Evolutionary conservation across 2,888 invertebrate species (phyloP), one percentile per base, ranked within the genome.

Genomic region (Syrista parreyssii): DNA sequence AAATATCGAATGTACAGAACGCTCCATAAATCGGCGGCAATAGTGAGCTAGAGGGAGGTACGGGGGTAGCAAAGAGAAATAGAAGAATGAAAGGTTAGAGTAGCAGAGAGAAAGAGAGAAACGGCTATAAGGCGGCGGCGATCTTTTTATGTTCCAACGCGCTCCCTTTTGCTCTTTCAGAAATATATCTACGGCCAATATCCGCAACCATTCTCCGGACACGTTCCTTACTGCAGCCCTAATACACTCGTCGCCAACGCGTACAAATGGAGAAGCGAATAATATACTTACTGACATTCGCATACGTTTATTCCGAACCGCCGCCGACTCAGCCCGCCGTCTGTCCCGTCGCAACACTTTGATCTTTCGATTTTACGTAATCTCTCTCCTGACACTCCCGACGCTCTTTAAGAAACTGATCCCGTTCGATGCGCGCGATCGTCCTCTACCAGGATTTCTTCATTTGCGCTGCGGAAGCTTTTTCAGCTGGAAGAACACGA

Each of bases 1-100:
- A 91, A 91, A 89, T 91, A 91, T 90, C 89, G 90, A 89, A 89
- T 89, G 90, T 89, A 89, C 89, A 88, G 88, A 89, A 90, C 88
- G 89, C 87, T 85, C 89, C 90, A 91, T 91, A 91, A 91, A 91
- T 91, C 89, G 90, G 85, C 40, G 40, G 15, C 40, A 15, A 15
- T 15, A 40, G 40, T 40, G 40, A 4, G 15, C 0, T 12, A 36
- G 36, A 85, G 83, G 81, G 82, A 78, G 80, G 79, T 78, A 79
- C 77, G 79, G 77, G 71, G 40, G 40, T 40, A 40, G 4, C 6
- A 15, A 6, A 76, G 76, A 77, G 77, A 68, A 55, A 75, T 68
- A 79, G 78, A 81, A 79, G 79, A 76, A 76, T 68, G 71, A 73
- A 75, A 75, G 73, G 73, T 40, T 68, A 75, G 36, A 40, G 75